Evolutionary conservation across 2,888 invertebrate genomes (phyloP), one percentile per base, ranked within the genome.

Genomic region (Anodontia alba): DNA sequence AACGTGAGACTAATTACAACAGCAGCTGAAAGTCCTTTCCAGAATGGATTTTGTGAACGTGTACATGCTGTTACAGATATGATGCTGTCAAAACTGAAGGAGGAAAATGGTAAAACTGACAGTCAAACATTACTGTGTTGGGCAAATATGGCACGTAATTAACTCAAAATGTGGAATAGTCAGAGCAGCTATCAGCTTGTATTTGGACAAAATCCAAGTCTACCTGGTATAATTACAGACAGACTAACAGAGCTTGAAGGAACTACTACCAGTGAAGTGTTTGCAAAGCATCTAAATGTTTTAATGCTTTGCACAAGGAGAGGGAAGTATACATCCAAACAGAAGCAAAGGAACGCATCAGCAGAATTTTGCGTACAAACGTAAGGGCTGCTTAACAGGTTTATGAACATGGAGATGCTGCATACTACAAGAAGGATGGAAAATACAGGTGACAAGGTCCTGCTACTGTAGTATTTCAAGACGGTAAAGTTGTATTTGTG

Each of bases 351-450:
- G 87, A 84, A 72, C 76, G 83, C 38, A 84, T 86, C 7, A 49
- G 83, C 26, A 69, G 87, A 46, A 83, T 84, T 5, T 51, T 87
- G 3, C 33, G 81, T 29, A 15, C 46, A n/a, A 81, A 86, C 43
- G 70, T 87, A 7, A 70, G 86, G 26, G 79, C 78, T 26, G 43
- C 82, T 23, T 86, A 84, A 76, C 74, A 84, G 72, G 29, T 51
- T 20, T 87, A 70, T 81, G 73, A 73, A 23, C 49, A 80, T 57
- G 84, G 83, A n/a, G 86, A 86, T n/a, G 20, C 29, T 12, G 85
- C 87, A 15, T 85, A 68, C 73, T 82, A 88, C 62, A 87, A 88
- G 66, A 69, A 80, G 38, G 84, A 83, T 38, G 80, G 77, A 36
- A 78, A 75, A 51, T 73, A 84, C 15, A 33, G 17, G 33, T 31